A percentile compares a stretch with the other conserved stretches of the same genome.
These are phyloP conservation scores for Lamellibrachia columna DNA, from an alignment of 2,888 invertebrate genomes.

Conservation along the genomic window DNA sequence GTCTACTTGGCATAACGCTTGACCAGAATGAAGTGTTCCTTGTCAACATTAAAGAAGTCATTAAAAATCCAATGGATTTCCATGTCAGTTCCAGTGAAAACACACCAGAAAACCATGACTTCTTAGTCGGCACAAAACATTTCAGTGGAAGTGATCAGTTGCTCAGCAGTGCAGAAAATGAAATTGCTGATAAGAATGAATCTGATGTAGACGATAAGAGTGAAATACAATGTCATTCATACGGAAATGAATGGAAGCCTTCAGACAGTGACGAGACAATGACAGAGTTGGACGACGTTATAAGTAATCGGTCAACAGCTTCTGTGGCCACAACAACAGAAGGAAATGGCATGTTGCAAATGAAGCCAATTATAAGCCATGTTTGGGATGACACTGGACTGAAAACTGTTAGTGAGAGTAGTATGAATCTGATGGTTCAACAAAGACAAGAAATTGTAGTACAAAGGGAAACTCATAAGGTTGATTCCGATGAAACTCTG, in stretches of 20 bases:
- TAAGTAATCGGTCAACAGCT: background rate
- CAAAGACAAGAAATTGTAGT: background rate
- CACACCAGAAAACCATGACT: background rate
- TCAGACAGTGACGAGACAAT: background rate
- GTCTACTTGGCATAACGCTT: slow-evolving; percentile 23
- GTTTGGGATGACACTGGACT: background rate
- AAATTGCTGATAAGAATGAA: background rate
- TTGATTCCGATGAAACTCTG: background rate
- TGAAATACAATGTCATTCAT: background rate
- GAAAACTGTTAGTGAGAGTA: background rate
- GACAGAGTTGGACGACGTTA: background rate
- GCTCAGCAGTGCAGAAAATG: background rate
- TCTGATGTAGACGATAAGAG: background rate
- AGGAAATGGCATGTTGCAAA: slow-evolving; percentile 10
- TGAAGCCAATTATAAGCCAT: background rate
- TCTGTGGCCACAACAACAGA: background rate
- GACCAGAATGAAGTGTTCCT: slow-evolving; percentile 25
- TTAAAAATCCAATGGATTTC: slow-evolving; percentile 22
- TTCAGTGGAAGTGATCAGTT: background rate
- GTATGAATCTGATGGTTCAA: background rate
- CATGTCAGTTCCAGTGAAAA: slow-evolving; percentile 25
- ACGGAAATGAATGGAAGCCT: background rate
- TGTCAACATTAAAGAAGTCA: slow-evolving; percentile 21
- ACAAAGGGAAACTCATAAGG: background rate
- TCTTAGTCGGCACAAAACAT: background rate